These are phyloP conservation scores for Anneissia japonica DNA, from an alignment of 35 echinoderm and acorn worm species.

Conservation along the genomic window DNA sequence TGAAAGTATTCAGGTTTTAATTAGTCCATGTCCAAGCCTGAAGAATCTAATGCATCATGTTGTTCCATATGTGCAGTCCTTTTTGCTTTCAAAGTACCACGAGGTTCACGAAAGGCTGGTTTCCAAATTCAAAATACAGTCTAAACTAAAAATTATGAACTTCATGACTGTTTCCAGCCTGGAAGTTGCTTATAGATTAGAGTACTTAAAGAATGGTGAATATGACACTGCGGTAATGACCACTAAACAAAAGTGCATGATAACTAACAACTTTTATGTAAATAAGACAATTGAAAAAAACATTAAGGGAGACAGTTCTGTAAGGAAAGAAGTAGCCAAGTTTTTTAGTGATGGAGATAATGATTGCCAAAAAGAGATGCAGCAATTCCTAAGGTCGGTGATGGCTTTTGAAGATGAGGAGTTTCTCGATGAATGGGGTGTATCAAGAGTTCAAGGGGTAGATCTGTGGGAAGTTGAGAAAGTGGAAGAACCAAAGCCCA, in stretches of 20 bases:
- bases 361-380: not conserved
- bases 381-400: not conserved
- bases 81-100: not conserved
- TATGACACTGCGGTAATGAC: not conserved
- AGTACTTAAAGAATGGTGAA: not conserved
- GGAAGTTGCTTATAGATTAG: not conserved
- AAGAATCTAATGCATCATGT: not conserved
- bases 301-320: not conserved
- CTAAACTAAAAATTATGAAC: not conserved
- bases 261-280: not conserved
- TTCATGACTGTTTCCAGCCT: not conserved
- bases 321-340: not conserved
- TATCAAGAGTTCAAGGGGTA: not conserved
- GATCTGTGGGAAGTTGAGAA: constrained; percentile 1
- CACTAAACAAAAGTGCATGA: too few species aligned
- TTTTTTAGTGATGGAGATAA: not conserved
- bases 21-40: not conserved
- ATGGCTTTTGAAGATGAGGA: not conserved
- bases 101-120: not conserved
- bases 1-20: not conserved
- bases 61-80: constrained; percentile 6
- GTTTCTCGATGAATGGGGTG: not conserved
- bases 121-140: not conserved
- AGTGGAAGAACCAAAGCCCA: not conserved
- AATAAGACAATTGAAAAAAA: not conserved